phyloP scores from a whole-genome alignment of 2,797 vertebrate species.

The Austrolebias charrua region DNA sequence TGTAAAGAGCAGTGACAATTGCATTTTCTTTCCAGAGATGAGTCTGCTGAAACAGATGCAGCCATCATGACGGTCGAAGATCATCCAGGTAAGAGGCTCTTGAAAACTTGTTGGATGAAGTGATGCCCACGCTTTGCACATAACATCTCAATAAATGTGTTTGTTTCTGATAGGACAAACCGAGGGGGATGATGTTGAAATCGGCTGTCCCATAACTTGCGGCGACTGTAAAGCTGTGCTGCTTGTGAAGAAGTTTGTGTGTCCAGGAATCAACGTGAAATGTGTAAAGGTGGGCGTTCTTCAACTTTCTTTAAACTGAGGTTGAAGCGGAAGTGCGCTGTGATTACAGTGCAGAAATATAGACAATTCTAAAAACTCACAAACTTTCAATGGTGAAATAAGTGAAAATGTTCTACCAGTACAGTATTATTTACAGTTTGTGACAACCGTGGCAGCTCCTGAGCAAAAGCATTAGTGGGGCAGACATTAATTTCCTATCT shows the following conservation, averaged over 20 bases:
- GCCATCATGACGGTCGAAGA: conserved; percentile 89
- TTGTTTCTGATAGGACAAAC: conserved; percentile 56
- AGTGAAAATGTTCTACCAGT: no score
- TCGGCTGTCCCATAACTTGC: conserved; percentile 95
- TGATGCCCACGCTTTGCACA: background rate
- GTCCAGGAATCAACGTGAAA: conserved; percentile 98
- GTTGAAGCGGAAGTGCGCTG: background rate
- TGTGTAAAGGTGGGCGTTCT: conserved; percentile 91
- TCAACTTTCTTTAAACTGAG: background rate
- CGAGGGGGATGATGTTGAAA: conserved; percentile 82
- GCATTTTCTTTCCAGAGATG: conserved; percentile 78
- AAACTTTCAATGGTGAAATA: no score
- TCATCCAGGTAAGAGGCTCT: conserved; percentile 74
- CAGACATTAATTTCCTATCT: no score
- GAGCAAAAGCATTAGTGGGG: no score
- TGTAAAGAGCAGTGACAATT: background rate
- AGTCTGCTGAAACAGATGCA: conserved; percentile 83
- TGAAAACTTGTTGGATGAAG: background rate
- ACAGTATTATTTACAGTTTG: no score
- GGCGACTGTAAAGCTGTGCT: conserved; percentile 96
- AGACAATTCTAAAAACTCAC: no score
- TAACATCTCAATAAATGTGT: background rate
- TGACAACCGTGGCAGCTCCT: no score
- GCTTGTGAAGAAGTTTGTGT: conserved; percentile 97
- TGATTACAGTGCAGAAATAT: no score